These are phyloP conservation scores for Noctua janthina DNA, from an alignment of 2,888 invertebrate species.

Conservation along the genomic window DNA sequence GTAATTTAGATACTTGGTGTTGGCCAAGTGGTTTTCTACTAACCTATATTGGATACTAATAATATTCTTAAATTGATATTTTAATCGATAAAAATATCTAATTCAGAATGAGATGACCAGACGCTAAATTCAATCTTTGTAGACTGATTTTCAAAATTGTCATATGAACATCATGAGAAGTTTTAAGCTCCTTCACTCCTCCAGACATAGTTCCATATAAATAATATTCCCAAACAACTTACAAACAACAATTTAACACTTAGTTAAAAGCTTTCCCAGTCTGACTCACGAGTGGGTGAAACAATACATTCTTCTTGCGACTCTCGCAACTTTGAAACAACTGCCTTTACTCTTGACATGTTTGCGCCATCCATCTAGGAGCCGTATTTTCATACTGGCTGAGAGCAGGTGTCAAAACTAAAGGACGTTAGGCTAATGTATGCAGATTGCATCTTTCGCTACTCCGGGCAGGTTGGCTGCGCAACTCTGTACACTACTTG, in stretches of 20 bases:
- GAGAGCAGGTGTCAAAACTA: constrained; percentile 90
- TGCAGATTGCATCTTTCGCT: constrained; percentile 89
- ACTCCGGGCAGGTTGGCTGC: constrained; percentile 68
- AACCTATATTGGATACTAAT: not conserved
- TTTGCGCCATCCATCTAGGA: constrained; percentile 85
- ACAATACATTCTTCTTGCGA: constrained; percentile 74
- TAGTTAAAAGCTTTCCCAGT: constrained; percentile 75
- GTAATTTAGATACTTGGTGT: constrained; percentile 32
- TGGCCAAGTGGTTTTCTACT: not conserved
- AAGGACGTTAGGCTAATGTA: constrained; percentile 89
- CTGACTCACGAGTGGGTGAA: constrained; percentile 68
- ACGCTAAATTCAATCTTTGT: not conserved
- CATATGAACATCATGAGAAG: not conserved
- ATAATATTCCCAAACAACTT: constrained; percentile 65
- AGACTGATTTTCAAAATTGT: not conserved
- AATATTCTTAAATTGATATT: not conserved
- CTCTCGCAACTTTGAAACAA: constrained; percentile 80
- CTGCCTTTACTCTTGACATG: constrained; percentile 84
- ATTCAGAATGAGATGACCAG: not conserved
- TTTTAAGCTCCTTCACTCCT: not conserved
- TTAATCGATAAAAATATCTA: not conserved
- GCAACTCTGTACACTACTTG: constrained; percentile 67
- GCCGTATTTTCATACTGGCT: constrained; percentile 77
- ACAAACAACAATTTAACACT: constrained; percentile 72
- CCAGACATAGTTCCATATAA: constrained; percentile 20